Evolutionary conservation across 2,888 invertebrate species (phyloP), one percentile per base, ranked within the genome.

Genomic region (Dolichopus griseipennis): DNA sequence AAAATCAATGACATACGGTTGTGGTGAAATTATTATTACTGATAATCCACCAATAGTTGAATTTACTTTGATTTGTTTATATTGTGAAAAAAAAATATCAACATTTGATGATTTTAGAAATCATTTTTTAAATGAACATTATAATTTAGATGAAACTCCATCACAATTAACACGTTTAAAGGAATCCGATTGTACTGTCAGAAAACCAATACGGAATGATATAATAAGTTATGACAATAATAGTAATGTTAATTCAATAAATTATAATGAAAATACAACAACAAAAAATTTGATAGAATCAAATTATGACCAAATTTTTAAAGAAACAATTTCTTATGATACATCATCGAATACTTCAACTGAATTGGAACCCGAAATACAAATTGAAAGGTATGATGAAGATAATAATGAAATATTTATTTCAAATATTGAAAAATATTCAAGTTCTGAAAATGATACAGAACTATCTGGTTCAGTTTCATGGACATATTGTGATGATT

Each of bases 121-220:
- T 52, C 52, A 52, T 52, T 52, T 52, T 52, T 18, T 52, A 18
- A 52, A 52, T 52, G 52, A 52, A 52, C 52, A 52, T 52, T 52
- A 52, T 52, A 18, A 12, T 52, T 52, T 52, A 52, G 18, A 52
- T 18, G n/a, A 18, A 52, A n/a, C 9, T 18, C 15, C 2, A 1
- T 6, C 4, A n/a, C 9, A 15, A 15, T 52, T 18, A 52, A 52
- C 2, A 18, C 15, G 1, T 12, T 18, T 18, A 18, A 52, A 52
- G 18, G 18, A 52, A 12, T 4, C 18, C 18, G 18, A 52, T 52
- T 18, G 18, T 18, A 18, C 2, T 18, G 2, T 27, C 5, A 27
- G 27, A 5, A 27, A 27, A 27, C 27, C 27, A 4, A 27, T 27
- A 27, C 2, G 5, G 27, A 27, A 27, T 27, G 27, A 27, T 27